phyloP scores from a whole-genome alignment of 2,113 vertebrate species.

The Propithecus coquereli region DNA sequence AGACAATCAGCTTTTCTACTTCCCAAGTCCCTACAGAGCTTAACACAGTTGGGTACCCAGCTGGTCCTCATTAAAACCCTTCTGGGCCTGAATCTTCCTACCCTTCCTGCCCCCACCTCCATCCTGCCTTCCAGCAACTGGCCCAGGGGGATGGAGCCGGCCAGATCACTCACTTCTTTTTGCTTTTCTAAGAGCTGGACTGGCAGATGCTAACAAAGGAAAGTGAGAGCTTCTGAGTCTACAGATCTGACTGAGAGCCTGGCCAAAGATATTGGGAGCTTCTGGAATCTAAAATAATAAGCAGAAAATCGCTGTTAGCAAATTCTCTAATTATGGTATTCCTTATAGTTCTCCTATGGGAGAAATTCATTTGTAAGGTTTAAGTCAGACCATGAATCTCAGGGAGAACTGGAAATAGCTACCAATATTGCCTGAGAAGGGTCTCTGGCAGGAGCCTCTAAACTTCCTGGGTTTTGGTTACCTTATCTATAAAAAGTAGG shows the following conservation, averaged over 20 bases:
- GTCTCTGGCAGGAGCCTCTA: background rate
- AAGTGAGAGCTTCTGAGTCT: background rate
- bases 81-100: background rate
- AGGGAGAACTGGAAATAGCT: background rate
- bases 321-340: background rate
- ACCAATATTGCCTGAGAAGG: background rate
- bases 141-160: background rate
- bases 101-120: background rate
- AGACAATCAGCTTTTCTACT: background rate
- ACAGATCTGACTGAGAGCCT: background rate
- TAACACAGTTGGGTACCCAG: background rate
- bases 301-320: background rate
- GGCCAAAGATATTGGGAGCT: background rate
- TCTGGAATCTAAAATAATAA: background rate
- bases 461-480: background rate
- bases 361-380: background rate
- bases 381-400: background rate
- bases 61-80: slow-evolving; percentile 2
- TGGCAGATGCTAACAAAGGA: background rate
- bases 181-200: background rate
- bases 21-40: background rate
- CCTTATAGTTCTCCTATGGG: background rate
- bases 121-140: background rate
- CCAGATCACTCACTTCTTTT: background rate
- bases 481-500: background rate